These are phyloP conservation scores for Chrysomela aeneicollis DNA, from an alignment of 2,888 invertebrate species.

Conservation along the genomic window DNA sequence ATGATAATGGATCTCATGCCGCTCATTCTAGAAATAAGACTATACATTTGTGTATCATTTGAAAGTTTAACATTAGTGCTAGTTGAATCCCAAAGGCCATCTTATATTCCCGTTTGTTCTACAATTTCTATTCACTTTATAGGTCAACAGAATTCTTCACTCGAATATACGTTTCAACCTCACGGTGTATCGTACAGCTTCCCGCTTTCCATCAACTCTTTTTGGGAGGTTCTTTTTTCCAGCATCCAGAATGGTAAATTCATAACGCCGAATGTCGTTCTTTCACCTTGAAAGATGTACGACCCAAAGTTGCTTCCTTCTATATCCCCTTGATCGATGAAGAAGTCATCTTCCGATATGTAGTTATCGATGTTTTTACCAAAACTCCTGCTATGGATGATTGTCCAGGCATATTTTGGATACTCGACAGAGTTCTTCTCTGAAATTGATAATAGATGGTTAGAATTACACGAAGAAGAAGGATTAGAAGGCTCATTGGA, in stretches of 20 bases:
- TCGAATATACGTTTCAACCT: neutral
- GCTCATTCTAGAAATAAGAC: too few species aligned
- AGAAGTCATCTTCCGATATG: conserved; percentile 7
- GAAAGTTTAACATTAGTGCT: too few species aligned
- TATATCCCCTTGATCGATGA: neutral
- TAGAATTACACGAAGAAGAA: too few species aligned
- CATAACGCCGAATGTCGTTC: conserved; percentile 13
- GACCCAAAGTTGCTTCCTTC: conserved; percentile 6
- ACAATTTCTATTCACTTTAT: neutral
- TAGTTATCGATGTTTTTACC: conserved; percentile 25
- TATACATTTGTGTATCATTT: too few species aligned
- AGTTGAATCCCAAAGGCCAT: too few species aligned
- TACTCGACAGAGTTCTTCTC: neutral
- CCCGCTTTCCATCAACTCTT: conserved; percentile 23
- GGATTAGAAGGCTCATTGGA: too few species aligned
- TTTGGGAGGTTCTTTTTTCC: conserved; percentile 18
- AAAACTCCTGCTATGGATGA: conserved; percentile 21
- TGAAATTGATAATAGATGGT: too few species aligned
- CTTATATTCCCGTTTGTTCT: too few species aligned
- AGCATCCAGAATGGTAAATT: conserved; percentile 17
- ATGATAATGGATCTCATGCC: too few species aligned
- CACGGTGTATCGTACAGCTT: conserved; percentile 16
- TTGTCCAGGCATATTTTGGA: conserved; percentile 3
- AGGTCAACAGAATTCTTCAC: neutral
- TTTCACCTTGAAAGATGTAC: conserved; percentile 20